Evolutionary conservation across 30 jellyfish, hydroid and myxozoan genomes (phyloP), one percentile per base, ranked within the genome.

Genomic region (Pseudorhiza aurosa): DNA sequence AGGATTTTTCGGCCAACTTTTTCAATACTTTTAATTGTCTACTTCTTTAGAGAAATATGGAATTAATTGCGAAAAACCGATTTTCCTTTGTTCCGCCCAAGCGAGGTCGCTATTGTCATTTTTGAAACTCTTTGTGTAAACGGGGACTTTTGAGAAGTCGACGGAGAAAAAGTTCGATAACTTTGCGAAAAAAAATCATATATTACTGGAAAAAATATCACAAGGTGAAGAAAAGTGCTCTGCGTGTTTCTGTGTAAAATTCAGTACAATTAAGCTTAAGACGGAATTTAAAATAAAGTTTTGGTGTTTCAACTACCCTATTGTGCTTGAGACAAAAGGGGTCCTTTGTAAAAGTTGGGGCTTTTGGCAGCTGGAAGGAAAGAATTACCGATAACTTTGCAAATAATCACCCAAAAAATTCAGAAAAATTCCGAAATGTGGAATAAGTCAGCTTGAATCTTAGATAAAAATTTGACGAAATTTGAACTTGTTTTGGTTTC

Each of bases 51-150:
- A 53, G 12, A 53, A 53, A 53, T 53, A 15, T 5, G 67, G 67
- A 53, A 53, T 53, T 53, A 53, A 53, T 36, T 53, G 67, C 2
- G 35, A 53, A 53, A 53, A 53, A 53, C 67, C 67, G 67, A 53
- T 53, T 53, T 53, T 53, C 67, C 24, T 53, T 53, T 53, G 67
- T 53, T 36, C 24, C 35, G 1, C 24, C 67, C 19, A 15, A 53
- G 24, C 67, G 67, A 53, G 67, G 22, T 0, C 35, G 2, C 67
- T 21, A 53, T 0, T 53, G 67, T 53, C 22, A 53, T 53, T 53
- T 53, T 53, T 19, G 67, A 21, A 53, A 18, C 36, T 53, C 67
- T 53, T 53, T 53, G 67, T 53, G 67, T 53, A 53, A 0, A 46
- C 60, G n/a, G n/a, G n/a, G n/a, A n/a, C n/a, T n/a, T n/a, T n/a